Percentiles rank a stretch among this genome's conserved stretches.
Evolutionary conservation across 2,797 vertebrate genomes (phyloP).

Genomic region (Agapornis canus): DNA sequence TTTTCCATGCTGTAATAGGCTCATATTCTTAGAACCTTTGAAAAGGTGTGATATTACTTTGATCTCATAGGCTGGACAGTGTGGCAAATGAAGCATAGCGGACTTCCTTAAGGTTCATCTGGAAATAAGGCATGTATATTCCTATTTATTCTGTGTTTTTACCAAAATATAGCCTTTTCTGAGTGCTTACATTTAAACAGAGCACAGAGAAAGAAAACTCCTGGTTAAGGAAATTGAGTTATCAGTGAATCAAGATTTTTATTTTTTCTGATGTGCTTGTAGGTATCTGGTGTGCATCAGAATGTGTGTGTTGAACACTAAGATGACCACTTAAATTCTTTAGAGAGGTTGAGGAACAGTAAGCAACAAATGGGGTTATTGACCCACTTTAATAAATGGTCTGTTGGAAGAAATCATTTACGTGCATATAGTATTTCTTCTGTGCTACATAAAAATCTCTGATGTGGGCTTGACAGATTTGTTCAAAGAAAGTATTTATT

Average conservation of each 20-base stretch:
- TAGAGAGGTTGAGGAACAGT: neutral
- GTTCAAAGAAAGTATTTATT: constrained; percentile 37
- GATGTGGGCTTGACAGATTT: neutral
- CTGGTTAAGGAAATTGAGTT: neutral
- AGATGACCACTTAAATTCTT: neutral
- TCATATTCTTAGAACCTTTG: constrained; percentile 10
- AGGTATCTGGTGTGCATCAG: fast-evolving
- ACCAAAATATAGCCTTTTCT: neutral
- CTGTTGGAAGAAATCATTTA: constrained; percentile 2
- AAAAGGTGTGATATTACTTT: constrained; percentile 2
- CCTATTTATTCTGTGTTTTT: neutral
- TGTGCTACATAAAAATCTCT: neutral
- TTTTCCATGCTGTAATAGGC: constrained; percentile 14
- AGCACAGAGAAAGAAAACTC: neutral
- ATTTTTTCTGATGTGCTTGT: neutral
- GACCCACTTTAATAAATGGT: constrained; percentile 17
- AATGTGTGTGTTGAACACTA: neutral
- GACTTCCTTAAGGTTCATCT: neutral
- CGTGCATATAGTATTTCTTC: neutral
- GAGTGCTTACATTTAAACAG: neutral
- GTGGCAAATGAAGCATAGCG: neutral
- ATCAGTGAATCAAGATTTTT: neutral
- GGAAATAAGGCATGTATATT: neutral
- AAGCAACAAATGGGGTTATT: neutral
- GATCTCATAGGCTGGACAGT: neutral